Evolutionary conservation across 2,797 vertebrate genomes (phyloP).

Genomic region (Lacerta bilineata): DNA sequence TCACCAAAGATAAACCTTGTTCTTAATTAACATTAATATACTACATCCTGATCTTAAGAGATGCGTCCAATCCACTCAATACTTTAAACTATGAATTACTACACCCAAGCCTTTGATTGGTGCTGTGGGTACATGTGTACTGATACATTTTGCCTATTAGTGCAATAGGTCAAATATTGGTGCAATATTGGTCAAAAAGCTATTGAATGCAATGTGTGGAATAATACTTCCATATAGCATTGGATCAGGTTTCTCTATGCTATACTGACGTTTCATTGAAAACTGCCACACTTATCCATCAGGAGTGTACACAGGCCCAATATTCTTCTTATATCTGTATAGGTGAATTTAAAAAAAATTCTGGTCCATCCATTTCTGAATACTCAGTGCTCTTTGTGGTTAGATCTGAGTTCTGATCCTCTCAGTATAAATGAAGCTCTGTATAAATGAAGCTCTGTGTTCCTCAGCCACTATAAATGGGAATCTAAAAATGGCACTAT

Average conservation of each 20-base stretch:
- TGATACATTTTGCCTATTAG: too few relatives aligned
- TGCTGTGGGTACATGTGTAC: neutral
- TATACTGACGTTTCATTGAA: neutral
- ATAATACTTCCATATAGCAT: neutral
- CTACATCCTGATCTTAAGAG: neutral
- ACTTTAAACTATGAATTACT: neutral
- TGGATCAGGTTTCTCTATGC: neutral
- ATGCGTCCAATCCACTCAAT: neutral
- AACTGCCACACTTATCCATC: neutral
- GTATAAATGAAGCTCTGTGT: neutral
- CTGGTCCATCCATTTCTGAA: too few relatives aligned
- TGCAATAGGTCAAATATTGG: too few relatives aligned
- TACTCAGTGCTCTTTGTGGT: too few relatives aligned
- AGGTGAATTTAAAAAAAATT: too few relatives aligned
- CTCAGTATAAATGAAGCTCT: neutral
- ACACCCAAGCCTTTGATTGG: too few relatives aligned
- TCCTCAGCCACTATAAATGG: too few relatives aligned
- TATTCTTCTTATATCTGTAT: neutral
- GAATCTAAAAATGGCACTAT: too few relatives aligned
- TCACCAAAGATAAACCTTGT: neutral
- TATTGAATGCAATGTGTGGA: slow-evolving; percentile 2
- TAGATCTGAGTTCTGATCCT: neutral
- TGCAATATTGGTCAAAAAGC: neutral
- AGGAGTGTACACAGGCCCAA: neutral
- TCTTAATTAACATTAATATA: neutral